A percentile compares a stretch with the other conserved stretches of the same genome.
Evolutionary conservation across 1,140 invertebrate genomes (phyloP).

Genomic region (Drosophila grimshawi): DNA sequence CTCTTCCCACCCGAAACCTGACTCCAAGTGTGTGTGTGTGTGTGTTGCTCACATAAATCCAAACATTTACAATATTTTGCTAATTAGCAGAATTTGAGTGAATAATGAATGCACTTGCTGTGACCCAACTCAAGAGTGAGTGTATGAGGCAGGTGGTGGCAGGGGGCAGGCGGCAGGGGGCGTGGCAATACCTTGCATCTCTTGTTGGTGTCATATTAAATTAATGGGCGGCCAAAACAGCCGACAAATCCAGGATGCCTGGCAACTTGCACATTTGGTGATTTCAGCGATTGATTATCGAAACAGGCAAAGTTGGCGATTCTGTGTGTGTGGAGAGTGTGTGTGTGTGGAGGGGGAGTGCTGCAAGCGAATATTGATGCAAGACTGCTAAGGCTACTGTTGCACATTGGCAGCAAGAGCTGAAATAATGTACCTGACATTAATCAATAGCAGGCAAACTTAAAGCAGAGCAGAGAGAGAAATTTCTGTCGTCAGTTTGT

Average conservation of each 20-base stretch:
- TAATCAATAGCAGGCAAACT: slow-evolving; percentile 21
- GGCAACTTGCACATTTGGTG: slow-evolving; percentile 23
- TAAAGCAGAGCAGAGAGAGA: neutral
- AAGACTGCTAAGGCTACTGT: slow-evolving; percentile 25
- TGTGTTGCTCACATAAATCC: slow-evolving; percentile 63
- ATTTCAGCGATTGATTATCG: slow-evolving; percentile 47
- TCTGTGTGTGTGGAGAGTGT: neutral
- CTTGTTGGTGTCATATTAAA: slow-evolving; percentile 74
- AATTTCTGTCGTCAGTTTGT: slow-evolving; percentile 7
- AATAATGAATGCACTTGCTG: slow-evolving; percentile 71
- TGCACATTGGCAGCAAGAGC: slow-evolving; percentile 22
- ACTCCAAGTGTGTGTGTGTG: neutral
- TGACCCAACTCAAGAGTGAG: slow-evolving; percentile 32
- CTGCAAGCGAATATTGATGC: neutral
- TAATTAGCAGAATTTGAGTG: slow-evolving; percentile 81
- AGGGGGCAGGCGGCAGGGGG: neutral
- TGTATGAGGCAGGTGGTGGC: neutral
- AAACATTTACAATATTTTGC: slow-evolving; percentile 83
- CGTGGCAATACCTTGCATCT: slow-evolving; percentile 14
- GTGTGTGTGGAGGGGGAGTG: neutral
- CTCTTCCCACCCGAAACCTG: slow-evolving; percentile 31
- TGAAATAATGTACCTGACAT: slow-evolving; percentile 30
- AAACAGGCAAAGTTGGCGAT: neutral
- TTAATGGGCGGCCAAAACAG: slow-evolving; percentile 56
- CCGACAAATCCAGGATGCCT: slow-evolving; percentile 31